Evolutionary conservation across 2,113 vertebrate genomes (phyloP).

Genomic region (Psittacula cyanocephala): DNA sequence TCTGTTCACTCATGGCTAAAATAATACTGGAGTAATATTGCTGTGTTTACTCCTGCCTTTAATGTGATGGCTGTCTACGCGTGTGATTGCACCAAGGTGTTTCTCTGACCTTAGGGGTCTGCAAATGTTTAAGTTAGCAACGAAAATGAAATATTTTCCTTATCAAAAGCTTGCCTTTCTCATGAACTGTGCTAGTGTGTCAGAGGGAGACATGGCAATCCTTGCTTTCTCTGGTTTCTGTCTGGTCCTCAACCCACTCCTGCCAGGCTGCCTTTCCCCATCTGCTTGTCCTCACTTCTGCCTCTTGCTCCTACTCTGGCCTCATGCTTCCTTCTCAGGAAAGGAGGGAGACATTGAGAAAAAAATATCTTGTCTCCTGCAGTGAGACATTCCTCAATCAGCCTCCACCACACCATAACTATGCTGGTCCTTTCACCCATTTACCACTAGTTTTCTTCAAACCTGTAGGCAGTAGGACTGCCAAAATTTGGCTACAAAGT

Average conservation of each 20-base stretch:
- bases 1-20: not conserved
- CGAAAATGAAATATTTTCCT: slow-evolving; percentile 27
- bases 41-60: not conserved
- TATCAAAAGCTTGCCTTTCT: slow-evolving; percentile 37
- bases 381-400: not conserved
- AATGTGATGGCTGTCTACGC: not conserved
- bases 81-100: not conserved
- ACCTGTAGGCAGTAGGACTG: not conserved
- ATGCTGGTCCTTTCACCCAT: not conserved
- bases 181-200: not conserved
- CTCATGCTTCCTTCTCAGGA: not conserved
- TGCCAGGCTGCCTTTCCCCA: not conserved
- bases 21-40: slow-evolving; percentile 12
- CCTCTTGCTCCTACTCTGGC: not conserved
- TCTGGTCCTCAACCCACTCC: slow-evolving; percentile 4
- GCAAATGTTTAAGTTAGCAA: slow-evolving; percentile 40
- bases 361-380: not conserved
- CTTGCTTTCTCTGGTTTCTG: slow-evolving; percentile 24
- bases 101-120: slow-evolving; percentile 27
- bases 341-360: not conserved
- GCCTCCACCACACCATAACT: not conserved
- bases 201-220: slow-evolving; percentile 5
- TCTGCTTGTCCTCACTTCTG: not conserved
- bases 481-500: not conserved
- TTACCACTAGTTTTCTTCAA: not conserved